These are phyloP conservation scores for Sceloporus tristichus DNA, from an alignment of 2,113 vertebrate species.

Conservation along the genomic window DNA sequence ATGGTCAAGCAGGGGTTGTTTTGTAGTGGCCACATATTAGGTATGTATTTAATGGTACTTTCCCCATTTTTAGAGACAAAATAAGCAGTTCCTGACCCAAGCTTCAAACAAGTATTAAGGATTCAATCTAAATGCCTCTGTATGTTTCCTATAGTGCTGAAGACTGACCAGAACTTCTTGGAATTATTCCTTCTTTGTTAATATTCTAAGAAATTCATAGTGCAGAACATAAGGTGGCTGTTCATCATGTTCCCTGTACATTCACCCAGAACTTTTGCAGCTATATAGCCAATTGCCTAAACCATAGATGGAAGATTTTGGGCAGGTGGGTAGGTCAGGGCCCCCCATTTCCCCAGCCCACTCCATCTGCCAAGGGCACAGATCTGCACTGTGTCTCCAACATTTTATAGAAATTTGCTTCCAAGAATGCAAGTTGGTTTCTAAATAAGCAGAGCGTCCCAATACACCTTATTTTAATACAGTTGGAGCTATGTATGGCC, in stretches of 20 bases:
- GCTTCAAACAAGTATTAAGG: neutral
- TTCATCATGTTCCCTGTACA: neutral
- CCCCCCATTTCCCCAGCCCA: too few relatives aligned
- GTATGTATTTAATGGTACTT: neutral
- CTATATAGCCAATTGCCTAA: too few relatives aligned
- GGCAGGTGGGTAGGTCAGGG: too few relatives aligned
- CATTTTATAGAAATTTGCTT: neutral
- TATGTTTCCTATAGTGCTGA: too few relatives aligned
- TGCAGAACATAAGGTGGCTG: neutral
- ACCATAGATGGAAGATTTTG: too few relatives aligned
- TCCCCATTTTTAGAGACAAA: neutral
- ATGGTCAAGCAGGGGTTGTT: neutral
- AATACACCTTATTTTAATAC: neutral
- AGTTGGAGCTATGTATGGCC: neutral
- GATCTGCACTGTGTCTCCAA: too few relatives aligned
- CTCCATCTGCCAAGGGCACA: too few relatives aligned
- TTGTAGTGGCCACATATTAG: neutral
- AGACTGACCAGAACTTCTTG: too few relatives aligned
- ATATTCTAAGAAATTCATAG: neutral
- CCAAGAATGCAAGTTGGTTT: neutral
- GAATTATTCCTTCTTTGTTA: constrained; percentile 19
- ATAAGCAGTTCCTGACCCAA: neutral
- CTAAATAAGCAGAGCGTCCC: neutral
- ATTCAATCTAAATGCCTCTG: neutral
- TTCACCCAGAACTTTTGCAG: neutral